These are phyloP conservation scores for Girardinichthys multiradiatus DNA, from an alignment of 2,113 vertebrate species.

Conservation along the genomic window DNA sequence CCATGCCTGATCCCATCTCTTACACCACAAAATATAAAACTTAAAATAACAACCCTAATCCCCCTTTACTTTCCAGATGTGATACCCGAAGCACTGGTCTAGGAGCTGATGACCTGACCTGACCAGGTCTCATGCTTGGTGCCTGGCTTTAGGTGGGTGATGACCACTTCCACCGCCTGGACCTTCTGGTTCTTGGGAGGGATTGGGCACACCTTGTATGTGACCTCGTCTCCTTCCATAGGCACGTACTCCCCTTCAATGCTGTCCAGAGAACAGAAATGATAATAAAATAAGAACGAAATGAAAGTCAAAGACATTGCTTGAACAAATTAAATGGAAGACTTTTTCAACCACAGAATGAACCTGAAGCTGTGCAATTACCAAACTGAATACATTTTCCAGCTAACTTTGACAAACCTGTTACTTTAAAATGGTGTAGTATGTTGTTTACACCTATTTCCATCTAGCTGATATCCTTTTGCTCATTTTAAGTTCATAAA, in stretches of 20 bases:
- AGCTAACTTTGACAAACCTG: too few species aligned
- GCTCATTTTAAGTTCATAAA: too few species aligned
- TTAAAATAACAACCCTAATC: constrained; percentile 23
- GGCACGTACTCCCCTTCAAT: constrained; percentile 98
- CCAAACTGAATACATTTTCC: background rate
- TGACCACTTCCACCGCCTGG: constrained; percentile 96
- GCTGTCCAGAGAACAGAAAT: constrained; percentile 72
- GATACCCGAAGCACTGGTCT: constrained; percentile 51
- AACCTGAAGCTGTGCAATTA: too few species aligned
- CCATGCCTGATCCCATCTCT: constrained; percentile 9
- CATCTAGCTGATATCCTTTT: too few species aligned
- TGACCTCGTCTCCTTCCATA: constrained; percentile 95
- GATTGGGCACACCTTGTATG: constrained; percentile 96
- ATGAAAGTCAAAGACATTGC: background rate
- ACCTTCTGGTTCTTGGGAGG: constrained; percentile 99
- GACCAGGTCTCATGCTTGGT: constrained; percentile 99
- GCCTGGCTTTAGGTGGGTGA: constrained; percentile 93
- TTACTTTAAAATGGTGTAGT: too few species aligned
- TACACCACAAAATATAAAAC: constrained; percentile 17
- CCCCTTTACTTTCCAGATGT: background rate
- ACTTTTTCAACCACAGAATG: background rate
- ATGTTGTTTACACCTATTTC: too few species aligned
- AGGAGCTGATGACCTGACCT: constrained; percentile 94
- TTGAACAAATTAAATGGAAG: background rate
- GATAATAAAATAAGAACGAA: background rate